Evolutionary conservation across 2,797 vertebrate genomes (phyloP), one percentile per base, ranked within the genome.

Genomic region (Rhinoraja longicauda): DNA sequence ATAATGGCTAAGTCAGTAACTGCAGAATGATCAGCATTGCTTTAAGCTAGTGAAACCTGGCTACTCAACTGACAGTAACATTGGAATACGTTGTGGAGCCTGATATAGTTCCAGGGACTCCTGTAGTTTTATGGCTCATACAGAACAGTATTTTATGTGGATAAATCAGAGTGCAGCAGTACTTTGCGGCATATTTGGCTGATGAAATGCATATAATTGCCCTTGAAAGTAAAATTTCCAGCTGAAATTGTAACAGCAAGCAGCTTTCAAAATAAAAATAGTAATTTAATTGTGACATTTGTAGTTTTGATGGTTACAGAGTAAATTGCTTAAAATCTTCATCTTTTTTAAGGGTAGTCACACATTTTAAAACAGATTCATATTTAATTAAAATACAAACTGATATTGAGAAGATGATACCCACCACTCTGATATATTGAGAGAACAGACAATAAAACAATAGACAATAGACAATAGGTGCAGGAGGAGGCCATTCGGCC

Each of bases 1-100:
- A 93, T 73, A 64, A 81, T 36, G 73, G 57, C 75, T 21, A 78
- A 91, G 93, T 91, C 86, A 91, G 84, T 91, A 78, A 77, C 73
- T 90, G 84, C 32, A 13, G 75, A 90, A 92, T 93, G 88, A 93
- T 78, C 76, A 90, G 73, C 75, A 70, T 91, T 70, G 75, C 88
- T 93, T 78, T 90, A 78, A 90, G 88, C 45, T 39, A 70, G 73
- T 53, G 36, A 26, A 75, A 92, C 39, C 32, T 73, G 90, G 36
- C 90, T n/a, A n/a, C 39, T 75, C 90, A 92, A n/a, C 67, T 75
- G 90, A 4, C 92, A 92, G 70, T 92, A 57, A 92, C 10, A 6
- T n/a, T 53, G 72, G 90, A 45, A 75, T 29, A n/a, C 75, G 32
- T 39, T 26, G 67, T 45, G 67, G 64, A 91, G 72, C 36, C 17